These are phyloP conservation scores for Meganola albula DNA, from an alignment of 2,888 invertebrate genomes.

Conservation along the genomic window DNA sequence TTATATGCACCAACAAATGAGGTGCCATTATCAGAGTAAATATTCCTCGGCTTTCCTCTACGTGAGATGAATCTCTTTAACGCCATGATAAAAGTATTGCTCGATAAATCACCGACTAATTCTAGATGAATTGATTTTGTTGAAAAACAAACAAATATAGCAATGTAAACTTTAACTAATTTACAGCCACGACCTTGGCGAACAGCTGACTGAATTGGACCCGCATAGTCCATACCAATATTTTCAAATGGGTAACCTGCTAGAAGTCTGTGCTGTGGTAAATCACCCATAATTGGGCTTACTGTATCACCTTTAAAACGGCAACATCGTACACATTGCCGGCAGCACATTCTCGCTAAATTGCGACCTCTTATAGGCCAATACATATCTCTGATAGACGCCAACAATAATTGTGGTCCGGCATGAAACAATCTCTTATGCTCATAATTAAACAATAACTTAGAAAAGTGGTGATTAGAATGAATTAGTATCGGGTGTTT, in stretches of 20 bases:
- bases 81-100: conserved; percentile 8
- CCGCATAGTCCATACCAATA: conserved; percentile 10
- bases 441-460: conserved; percentile 5
- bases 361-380: conserved; percentile 10
- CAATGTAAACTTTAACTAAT: conserved; percentile 7
- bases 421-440: conserved; percentile 5
- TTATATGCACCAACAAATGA: conserved; percentile 8
- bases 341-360: conserved; percentile 5
- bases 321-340: conserved; percentile 8
- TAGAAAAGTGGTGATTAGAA: conserved; percentile 4
- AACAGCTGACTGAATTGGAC: conserved; percentile 7
- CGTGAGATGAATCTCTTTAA: conserved; percentile 6
- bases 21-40: conserved; percentile 8
- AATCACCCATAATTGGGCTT: conserved; percentile 8
- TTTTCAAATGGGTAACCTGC: conserved; percentile 8
- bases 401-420: conserved; percentile 6
- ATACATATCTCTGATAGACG: conserved; percentile 2
- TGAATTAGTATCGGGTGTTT: conserved; percentile 15
- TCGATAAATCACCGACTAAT: conserved; percentile 4
- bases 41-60: conserved; percentile 7
- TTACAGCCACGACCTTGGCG: conserved; percentile 6
- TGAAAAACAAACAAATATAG: conserved; percentile 7
- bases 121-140: conserved; percentile 8
- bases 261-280: conserved; percentile 3
- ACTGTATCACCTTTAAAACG: conserved; percentile 4